Percentiles rank a stretch among this genome's conserved stretches.
These are phyloP conservation scores for Phoxinus phoxinus DNA, from an alignment of 2,113 vertebrate species.

Conservation along the genomic window DNA sequence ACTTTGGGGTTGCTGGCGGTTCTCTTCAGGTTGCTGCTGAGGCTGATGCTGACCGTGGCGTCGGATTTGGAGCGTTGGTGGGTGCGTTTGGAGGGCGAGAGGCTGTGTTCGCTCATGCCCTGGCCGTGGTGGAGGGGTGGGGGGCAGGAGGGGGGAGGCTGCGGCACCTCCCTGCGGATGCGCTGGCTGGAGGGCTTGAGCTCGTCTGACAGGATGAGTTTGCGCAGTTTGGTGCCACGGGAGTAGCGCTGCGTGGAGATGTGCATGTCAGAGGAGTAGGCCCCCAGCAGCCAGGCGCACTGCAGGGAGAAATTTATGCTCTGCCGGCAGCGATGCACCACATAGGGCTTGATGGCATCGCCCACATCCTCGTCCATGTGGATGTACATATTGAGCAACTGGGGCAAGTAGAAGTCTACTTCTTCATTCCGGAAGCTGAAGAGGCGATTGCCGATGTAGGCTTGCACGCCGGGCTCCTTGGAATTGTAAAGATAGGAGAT, in stretches of 20 bases:
- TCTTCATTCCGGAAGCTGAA: conserved; percentile 92
- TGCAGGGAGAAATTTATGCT: conserved; percentile 92
- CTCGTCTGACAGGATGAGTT: conserved; percentile 93
- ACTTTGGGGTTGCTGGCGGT: conserved; percentile 97
- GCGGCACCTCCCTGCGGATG: conserved; percentile 75
- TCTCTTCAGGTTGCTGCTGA: conserved; percentile 93
- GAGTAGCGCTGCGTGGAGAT: conserved; percentile 96
- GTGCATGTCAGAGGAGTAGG: conserved; percentile 97
- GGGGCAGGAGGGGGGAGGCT: conserved; percentile 60
- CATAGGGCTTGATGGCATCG: conserved; percentile 94
- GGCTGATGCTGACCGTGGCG: conserved; percentile 89
- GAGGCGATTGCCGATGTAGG: conserved; percentile 93
- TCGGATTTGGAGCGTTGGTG: conserved; percentile 98
- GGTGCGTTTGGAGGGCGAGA: conserved; percentile 93
- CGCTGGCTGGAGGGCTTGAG: conserved; percentile 82
- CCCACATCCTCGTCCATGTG: conserved; percentile 98
- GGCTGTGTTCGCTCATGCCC: conserved; percentile 71
- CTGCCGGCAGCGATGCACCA: conserved; percentile 96
- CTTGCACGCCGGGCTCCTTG: conserved; percentile 95
- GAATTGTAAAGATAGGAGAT: conserved; percentile 97
- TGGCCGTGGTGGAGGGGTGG: conserved; percentile 12
- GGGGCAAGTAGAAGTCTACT: conserved; percentile 93
- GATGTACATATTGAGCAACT: conserved; percentile 98
- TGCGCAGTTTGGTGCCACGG: conserved; percentile 89
- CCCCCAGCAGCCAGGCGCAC: conserved; percentile 91